These are phyloP conservation scores for Leuctra nigra DNA, from an alignment of 2,888 invertebrate genomes.

Conservation along the genomic window DNA sequence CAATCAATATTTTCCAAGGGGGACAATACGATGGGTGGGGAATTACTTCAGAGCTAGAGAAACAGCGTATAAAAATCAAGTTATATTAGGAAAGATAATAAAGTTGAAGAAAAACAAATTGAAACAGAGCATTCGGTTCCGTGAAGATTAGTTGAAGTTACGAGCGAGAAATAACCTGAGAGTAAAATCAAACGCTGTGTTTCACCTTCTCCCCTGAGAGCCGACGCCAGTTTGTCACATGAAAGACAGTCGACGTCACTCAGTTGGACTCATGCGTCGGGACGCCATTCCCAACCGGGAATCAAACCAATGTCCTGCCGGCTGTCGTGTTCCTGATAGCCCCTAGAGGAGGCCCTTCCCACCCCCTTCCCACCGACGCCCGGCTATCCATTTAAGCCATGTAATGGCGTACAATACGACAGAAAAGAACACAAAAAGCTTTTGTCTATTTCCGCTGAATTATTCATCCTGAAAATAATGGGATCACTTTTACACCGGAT, in stretches of 20 bases:
- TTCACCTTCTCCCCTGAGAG: too few relatives aligned
- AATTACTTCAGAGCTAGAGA: not conserved
- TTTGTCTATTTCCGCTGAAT: conserved; percentile 29
- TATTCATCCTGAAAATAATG: conserved; percentile 36
- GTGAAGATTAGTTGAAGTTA: too few relatives aligned
- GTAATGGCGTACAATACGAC: conserved; percentile 14
- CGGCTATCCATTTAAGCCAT: not conserved
- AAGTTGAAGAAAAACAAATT: not conserved
- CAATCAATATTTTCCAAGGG: conserved; percentile 25
- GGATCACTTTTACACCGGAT: conserved; percentile 32
- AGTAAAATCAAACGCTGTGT: too few relatives aligned
- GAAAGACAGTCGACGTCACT: not conserved
- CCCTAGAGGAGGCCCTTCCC: not conserved
- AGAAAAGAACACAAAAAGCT: conserved; percentile 21
- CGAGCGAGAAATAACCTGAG: too few relatives aligned
- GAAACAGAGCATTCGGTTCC: not conserved
- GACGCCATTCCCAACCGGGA: conserved; percentile 17
- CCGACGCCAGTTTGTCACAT: too few relatives aligned
- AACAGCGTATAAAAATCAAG: not conserved
- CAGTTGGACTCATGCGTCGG: not conserved
- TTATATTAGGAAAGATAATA: not conserved
- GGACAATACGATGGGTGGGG: not conserved
- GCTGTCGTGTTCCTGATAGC: not conserved
- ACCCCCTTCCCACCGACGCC: not conserved
- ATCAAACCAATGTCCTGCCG: conserved; percentile 19